Evolutionary conservation across 2,888 invertebrate species (phyloP).

Genomic region (Rhabditophanes sp.): DNA sequence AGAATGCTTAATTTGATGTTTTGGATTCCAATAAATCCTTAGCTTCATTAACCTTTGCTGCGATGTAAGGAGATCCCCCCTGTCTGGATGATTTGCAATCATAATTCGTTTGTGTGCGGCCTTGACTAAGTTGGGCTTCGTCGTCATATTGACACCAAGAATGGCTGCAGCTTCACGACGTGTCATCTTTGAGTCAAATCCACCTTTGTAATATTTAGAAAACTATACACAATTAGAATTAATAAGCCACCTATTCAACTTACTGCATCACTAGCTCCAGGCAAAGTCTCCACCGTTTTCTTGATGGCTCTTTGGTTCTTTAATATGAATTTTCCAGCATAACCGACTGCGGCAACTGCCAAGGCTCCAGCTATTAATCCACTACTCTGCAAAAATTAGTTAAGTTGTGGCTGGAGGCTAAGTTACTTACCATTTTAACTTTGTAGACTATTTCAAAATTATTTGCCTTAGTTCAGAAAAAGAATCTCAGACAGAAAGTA

Average conservation of each 20-base stretch:
- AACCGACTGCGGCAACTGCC: conserved; percentile 74
- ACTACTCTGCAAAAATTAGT: too few relatives aligned
- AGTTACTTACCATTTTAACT: too few relatives aligned
- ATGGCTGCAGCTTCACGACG: conserved; percentile 32
- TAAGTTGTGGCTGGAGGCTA: too few relatives aligned
- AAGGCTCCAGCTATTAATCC: conserved; percentile 67
- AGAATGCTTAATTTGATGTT: too few relatives aligned
- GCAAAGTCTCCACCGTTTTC: conserved; percentile 23
- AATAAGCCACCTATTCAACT: too few relatives aligned
- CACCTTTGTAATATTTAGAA: conserved; percentile 34
- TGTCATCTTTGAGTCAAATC: conserved; percentile 37
- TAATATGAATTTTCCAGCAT: conserved; percentile 64
- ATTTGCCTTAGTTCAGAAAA: too few relatives aligned
- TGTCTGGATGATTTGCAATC: conserved; percentile 89
- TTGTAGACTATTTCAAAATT: too few relatives aligned
- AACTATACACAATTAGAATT: too few relatives aligned
- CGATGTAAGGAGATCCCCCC: conserved; percentile 87
- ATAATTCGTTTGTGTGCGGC: conserved; percentile 89
- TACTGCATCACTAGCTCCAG: conserved; percentile 16
- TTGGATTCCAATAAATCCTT: conserved; percentile 79
- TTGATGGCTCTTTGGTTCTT: conserved; percentile 44
- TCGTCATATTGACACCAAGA: conserved; percentile 26
- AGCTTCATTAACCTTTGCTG: conserved; percentile 96
- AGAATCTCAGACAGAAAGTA: too few relatives aligned
- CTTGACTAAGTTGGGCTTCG: conserved; percentile 48